phyloP scores from a whole-genome alignment of 2,888 invertebrate species.

The Heliconius sara region DNA sequence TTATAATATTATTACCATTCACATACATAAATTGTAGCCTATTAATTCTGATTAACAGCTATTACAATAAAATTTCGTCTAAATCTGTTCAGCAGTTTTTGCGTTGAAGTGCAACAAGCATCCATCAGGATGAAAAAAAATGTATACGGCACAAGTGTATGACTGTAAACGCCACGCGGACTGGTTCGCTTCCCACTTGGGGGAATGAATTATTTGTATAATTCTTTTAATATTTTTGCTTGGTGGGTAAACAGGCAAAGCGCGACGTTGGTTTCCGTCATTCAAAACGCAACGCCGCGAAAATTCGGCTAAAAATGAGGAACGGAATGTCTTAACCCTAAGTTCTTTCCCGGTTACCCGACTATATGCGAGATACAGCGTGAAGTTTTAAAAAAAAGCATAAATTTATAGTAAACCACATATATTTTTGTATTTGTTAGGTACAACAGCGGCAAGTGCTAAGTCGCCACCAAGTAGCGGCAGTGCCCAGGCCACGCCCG shows the following conservation, averaged over 20 bases:
- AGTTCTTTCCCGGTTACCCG: no score
- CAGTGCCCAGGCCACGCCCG: conserved; percentile 80
- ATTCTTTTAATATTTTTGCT: background rate
- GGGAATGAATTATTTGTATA: background rate
- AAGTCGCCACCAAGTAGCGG: conserved; percentile 76
- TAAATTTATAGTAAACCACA: background rate
- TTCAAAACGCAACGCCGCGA: background rate
- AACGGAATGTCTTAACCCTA: no score
- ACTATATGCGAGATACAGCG: background rate
- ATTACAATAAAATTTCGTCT: no score
- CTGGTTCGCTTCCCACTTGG: background rate
- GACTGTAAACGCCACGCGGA: no score
- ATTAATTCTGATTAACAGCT: no score
- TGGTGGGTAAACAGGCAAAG: background rate
- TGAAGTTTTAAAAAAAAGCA: background rate
- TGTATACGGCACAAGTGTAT: no score
- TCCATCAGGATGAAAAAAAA: no score
- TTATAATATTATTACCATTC: no score
- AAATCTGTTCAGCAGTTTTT: no score
- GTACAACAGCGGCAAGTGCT: conserved; percentile 66
- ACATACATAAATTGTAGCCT: no score
- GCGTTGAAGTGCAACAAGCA: no score
- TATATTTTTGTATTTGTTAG: conserved; percentile 18
- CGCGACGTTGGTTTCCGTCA: background rate
- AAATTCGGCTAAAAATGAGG: background rate